These are phyloP conservation scores for Ditylenchus weischeri DNA, from an alignment of 2,888 invertebrate genomes.

Conservation along the genomic window DNA sequence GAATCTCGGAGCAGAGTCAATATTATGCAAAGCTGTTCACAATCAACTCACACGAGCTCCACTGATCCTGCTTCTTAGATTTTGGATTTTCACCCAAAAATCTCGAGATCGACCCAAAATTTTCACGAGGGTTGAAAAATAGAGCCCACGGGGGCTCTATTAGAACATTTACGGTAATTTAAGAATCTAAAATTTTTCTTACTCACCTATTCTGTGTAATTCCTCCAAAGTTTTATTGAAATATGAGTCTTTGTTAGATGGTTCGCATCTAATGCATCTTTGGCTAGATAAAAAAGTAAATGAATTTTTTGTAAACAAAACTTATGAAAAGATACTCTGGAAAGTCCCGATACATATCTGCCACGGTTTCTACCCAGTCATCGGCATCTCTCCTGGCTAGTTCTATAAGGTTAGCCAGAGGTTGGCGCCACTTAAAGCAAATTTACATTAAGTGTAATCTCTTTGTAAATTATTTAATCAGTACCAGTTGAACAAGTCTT, in stretches of 20 bases:
- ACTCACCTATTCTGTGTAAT: slow-evolving; percentile 22
- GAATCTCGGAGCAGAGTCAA: no score
- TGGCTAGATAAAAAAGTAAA: not conserved
- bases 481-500: slow-evolving; percentile 24
- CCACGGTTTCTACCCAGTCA: slow-evolving; percentile 45
- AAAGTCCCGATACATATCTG: slow-evolving; percentile 37
- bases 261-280: slow-evolving; percentile 23
- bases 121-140: no score
- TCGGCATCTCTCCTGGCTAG: slow-evolving; percentile 42
- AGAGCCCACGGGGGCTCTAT: no score
- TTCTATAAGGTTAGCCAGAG: slow-evolving; percentile 33
- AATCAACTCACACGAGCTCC: no score
- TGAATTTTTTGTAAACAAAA: no score
- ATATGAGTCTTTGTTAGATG: slow-evolving; percentile 28
- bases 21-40: no score
- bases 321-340: slow-evolving; percentile 5
- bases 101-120: not conserved
- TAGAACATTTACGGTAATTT: not conserved
- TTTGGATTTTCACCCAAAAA: no score
- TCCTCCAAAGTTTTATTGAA: slow-evolving; percentile 27
- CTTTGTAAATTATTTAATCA: not conserved
- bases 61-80: no score
- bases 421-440: slow-evolving; percentile 40
- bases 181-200: not conserved
- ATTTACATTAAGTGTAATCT: slow-evolving; percentile 2